Evolutionary conservation across 1,140 invertebrate species (phyloP).

Genomic region (Calycopis cecrops): DNA sequence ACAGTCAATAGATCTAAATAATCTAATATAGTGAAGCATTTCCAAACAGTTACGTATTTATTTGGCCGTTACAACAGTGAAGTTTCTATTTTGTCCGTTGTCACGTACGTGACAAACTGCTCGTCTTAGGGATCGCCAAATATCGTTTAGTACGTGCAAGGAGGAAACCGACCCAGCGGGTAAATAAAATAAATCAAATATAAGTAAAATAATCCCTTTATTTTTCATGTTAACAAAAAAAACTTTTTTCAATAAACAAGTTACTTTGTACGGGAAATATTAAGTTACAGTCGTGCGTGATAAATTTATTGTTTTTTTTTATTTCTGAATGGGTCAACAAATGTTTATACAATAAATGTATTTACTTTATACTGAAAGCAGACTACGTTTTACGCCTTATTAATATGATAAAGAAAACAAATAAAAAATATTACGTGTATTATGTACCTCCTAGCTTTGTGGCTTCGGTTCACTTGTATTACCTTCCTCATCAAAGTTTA

Average conservation of each 20-base stretch:
- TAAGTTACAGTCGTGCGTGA: too few relatives aligned
- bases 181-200: conserved; percentile 74
- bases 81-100: conserved; percentile 66
- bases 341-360: not conserved
- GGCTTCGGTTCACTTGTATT: too few relatives aligned
- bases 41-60: conserved; percentile 62
- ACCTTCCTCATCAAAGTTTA: too few relatives aligned
- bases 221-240: not conserved
- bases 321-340: not conserved
- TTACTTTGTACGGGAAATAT: too few relatives aligned
- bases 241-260: too few relatives aligned
- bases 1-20: not conserved
- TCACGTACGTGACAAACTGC: conserved; percentile 72
- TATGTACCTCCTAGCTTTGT: too few relatives aligned
- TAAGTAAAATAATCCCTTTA: conserved; percentile 53
- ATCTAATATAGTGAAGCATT: conserved; percentile 1
- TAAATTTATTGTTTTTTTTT: conserved; percentile 4
- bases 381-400: too few relatives aligned
- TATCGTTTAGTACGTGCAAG: conserved; percentile 73
- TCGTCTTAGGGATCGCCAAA: conserved; percentile 74
- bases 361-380: not conserved
- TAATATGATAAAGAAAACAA: too few relatives aligned
- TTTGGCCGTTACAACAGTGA: conserved; percentile 62
- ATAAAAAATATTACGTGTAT: too few relatives aligned
- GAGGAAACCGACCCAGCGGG: conserved; percentile 66